Evolutionary conservation across 2,888 invertebrate species (phyloP).

Genomic region (Macrosiphum euphorbiae): DNA sequence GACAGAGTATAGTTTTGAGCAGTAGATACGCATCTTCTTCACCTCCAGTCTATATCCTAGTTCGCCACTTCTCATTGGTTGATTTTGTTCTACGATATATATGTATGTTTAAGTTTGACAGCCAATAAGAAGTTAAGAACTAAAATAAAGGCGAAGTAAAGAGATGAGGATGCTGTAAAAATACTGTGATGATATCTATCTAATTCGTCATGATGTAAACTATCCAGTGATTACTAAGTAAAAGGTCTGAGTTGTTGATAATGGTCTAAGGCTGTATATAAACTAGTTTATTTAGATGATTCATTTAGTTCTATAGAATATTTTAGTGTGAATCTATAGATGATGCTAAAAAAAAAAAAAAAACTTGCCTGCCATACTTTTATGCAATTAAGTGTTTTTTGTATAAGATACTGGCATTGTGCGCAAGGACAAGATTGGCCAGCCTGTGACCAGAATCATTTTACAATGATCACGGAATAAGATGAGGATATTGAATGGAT

Average conservation of each 20-base stretch:
- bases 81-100: no score
- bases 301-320: conserved; percentile 6
- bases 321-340: not conserved
- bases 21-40: no score
- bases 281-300: not conserved
- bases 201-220: no score
- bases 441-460: not conserved
- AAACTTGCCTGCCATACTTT: conserved; percentile 20
- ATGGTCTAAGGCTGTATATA: conserved; percentile 25
- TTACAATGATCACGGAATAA: conserved; percentile 42
- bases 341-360: conserved; percentile 11
- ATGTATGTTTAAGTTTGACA: no score
- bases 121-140: no score
- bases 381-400: conserved; percentile 27
- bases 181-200: no score
- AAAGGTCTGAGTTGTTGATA: conserved; percentile 58
- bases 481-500: conserved; percentile 11
- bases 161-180: no score
- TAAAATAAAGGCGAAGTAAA: no score
- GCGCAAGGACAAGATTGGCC: not conserved
- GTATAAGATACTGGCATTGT: not conserved
- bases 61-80: no score
- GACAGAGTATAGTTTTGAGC: no score
- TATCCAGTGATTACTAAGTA: conserved; percentile 51
- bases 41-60: no score